These are phyloP conservation scores for Torymus auratus DNA, from an alignment of 2,888 invertebrate species.

Conservation along the genomic window DNA sequence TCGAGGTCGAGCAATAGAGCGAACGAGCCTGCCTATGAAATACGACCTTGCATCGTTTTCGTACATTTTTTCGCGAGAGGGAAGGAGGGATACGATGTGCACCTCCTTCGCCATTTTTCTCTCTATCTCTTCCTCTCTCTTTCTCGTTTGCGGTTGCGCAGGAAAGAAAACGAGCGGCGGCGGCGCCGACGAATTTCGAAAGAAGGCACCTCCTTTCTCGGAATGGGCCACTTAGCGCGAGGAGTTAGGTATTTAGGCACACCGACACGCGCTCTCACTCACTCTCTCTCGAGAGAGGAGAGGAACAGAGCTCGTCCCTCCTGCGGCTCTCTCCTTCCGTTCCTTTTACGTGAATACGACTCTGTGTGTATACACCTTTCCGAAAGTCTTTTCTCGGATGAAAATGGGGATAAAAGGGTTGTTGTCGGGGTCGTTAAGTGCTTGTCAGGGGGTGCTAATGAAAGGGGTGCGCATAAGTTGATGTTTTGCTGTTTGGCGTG, in stretches of 20 bases:
- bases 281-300: background rate
- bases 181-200: slow-evolving; percentile 65
- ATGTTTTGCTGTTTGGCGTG: too few relatives aligned
- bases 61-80: slow-evolving; percentile 49
- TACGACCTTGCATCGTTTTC: slow-evolving; percentile 64
- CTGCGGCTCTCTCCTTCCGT: slow-evolving; percentile 2
- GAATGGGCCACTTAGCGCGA: slow-evolving; percentile 59
- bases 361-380: background rate
- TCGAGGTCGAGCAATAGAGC: slow-evolving; percentile 48
- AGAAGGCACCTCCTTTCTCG: slow-evolving; percentile 64
- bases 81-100: background rate
- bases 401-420: slow-evolving; percentile 42
- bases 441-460: slow-evolving; percentile 35
- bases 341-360: background rate
- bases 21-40: slow-evolving; percentile 62
- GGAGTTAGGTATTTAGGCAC: slow-evolving; percentile 57
- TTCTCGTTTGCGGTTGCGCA: slow-evolving; percentile 19
- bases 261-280: slow-evolving; percentile 49
- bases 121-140: too few relatives aligned
- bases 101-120: too few relatives aligned
- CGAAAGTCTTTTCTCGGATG: slow-evolving; percentile 21
- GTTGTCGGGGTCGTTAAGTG: slow-evolving; percentile 31
- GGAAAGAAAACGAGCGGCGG: slow-evolving; percentile 39
- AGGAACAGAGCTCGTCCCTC: background rate
- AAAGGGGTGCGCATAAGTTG: background rate